Evolutionary conservation across 1,140 invertebrate genomes (phyloP).

Genomic region (Chelonus insularis): DNA sequence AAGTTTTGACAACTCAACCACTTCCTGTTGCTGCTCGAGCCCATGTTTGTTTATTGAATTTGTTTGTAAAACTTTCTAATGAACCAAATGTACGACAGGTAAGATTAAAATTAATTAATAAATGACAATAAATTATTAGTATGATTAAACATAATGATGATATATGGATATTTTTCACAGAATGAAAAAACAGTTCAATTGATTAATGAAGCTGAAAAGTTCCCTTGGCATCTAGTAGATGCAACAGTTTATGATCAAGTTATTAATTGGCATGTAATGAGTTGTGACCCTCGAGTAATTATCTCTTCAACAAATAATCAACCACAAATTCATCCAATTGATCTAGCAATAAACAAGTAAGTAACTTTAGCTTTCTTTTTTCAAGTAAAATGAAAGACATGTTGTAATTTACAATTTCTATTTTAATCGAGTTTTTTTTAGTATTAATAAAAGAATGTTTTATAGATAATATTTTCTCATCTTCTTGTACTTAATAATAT

Average conservation of each 20-base stretch:
- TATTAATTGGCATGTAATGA: constrained; percentile 78
- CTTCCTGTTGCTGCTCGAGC: constrained; percentile 52
- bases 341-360: constrained; percentile 61
- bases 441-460: too few relatives aligned
- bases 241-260: constrained; percentile 69
- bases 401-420: too few relatives aligned
- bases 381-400: too few relatives aligned
- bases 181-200: constrained; percentile 61
- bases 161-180: constrained; percentile 41
- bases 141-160: too few relatives aligned
- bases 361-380: too few relatives aligned
- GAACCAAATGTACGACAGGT: constrained; percentile 72
- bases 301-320: constrained; percentile 58
- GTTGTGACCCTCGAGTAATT: constrained; percentile 73
- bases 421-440: too few relatives aligned
- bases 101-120: constrained; percentile 22
- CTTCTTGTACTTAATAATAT: too few relatives aligned
- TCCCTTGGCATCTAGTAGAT: constrained; percentile 73
- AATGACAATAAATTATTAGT: too few relatives aligned
- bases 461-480: too few relatives aligned
- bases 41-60: constrained; percentile 65
- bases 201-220: constrained; percentile 67
- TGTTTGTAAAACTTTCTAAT: constrained; percentile 71
- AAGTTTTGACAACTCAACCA: constrained; percentile 49
- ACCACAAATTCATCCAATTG: constrained; percentile 57